A percentile compares a stretch with the other conserved stretches of the same genome.
Evolutionary conservation across 2,797 vertebrate genomes (phyloP).

Genomic region (Halcyon badia): DNA sequence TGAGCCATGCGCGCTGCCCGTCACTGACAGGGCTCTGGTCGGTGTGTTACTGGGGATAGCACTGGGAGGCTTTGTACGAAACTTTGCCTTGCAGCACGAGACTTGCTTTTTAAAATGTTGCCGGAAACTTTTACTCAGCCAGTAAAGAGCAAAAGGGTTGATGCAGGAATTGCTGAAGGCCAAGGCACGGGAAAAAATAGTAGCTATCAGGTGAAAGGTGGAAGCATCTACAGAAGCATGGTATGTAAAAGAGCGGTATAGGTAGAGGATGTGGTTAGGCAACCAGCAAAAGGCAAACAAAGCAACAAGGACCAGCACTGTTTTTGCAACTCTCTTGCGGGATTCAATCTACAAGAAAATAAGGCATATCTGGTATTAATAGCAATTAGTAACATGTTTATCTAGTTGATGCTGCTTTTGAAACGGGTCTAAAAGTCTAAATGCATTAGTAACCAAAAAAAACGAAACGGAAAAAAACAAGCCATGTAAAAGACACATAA

Average conservation of each 20-base stretch:
- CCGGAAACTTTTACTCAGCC: constrained; percentile 85
- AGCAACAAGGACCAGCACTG: constrained; percentile 83
- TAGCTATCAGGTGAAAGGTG: constrained; percentile 77
- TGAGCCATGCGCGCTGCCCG: constrained; percentile 71
- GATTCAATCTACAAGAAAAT: constrained; percentile 81
- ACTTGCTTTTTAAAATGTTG: constrained; percentile 84
- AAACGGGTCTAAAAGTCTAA: neutral
- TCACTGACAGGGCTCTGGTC: constrained; percentile 63
- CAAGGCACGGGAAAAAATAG: constrained; percentile 80
- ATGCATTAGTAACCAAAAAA: neutral
- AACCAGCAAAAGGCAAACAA: constrained; percentile 87
- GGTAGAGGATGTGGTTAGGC: constrained; percentile 84
- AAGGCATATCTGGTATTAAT: neutral
- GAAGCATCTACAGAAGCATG: constrained; percentile 75
- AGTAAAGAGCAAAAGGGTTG: constrained; percentile 86
- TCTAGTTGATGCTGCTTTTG: neutral
- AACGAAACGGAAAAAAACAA: neutral
- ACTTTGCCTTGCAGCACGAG: constrained; percentile 72
- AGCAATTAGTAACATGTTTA: neutral
- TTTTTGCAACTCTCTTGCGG: constrained; percentile 85
- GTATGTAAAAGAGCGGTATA: constrained; percentile 84
- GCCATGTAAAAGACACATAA: neutral
- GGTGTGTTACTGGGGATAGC: constrained; percentile 65
- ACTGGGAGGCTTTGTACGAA: constrained; percentile 25
- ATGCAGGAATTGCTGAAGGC: constrained; percentile 86